Evolutionary conservation across 2,113 vertebrate species (phyloP).

Genomic region (Bubo blakistoni): DNA sequence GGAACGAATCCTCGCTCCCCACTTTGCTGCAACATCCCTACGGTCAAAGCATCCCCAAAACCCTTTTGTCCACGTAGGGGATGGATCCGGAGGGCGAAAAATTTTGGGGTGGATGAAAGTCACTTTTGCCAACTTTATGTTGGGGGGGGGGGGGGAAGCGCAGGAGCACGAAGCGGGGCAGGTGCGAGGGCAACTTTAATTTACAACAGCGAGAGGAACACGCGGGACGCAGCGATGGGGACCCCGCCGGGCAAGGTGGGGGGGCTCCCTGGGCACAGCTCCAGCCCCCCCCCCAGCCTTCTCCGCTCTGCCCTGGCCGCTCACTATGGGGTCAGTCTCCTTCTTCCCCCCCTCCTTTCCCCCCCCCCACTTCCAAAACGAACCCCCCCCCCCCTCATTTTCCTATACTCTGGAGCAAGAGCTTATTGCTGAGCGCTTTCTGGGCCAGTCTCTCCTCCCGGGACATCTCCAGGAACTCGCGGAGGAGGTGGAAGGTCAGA

Average conservation of each 20-base stretch:
- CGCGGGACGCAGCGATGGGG: not conserved
- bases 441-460: constrained; percentile 71
- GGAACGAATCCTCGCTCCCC: not conserved
- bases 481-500: constrained; percentile 71
- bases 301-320: not conserved
- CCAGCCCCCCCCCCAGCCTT: not conserved
- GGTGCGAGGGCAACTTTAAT: constrained; percentile 42
- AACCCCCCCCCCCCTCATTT: constrained; percentile 36
- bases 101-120: not conserved
- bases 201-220: not conserved
- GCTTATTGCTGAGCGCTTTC: constrained; percentile 68
- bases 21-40: accelerated
- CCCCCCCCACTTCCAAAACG: not conserved
- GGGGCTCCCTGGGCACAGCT: not conserved
- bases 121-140: too few relatives aligned
- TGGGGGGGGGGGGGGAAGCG: not conserved
- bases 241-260: not conserved
- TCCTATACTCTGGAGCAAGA: constrained; percentile 69
- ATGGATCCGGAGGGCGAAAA: not conserved
- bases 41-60: not conserved
- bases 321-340: not conserved
- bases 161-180: not conserved
- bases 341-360: not conserved
- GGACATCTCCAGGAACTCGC: constrained; percentile 69
- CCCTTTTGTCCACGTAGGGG: not conserved